Base-by-base conservation (phyloP, 1,140 invertebrate genomes). In the Akabosia matsudoensis region DNA sequence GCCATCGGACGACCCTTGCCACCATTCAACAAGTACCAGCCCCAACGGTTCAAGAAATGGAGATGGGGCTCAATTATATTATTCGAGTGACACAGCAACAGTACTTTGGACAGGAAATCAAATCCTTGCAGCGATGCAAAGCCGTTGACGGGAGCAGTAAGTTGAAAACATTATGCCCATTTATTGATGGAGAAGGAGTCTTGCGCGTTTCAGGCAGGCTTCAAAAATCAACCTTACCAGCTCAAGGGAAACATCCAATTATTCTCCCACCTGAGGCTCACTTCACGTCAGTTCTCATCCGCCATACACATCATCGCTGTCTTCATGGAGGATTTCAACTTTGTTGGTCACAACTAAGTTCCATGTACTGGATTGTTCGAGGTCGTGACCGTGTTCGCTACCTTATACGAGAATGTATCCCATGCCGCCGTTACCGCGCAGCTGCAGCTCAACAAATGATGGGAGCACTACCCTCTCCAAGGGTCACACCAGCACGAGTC, bases 151-250 rank as follows among this genome's bases (percentile, higher is more conserved):
- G 13, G 7, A 64, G 26, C 13, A 78, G 56, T n/a, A 74, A 31
- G 1, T 16, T 78, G 22, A 22, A 45, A 10, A 30, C 22, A 10
- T 77, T 86, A 16, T 82, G 81, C 30, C 85, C 84, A 22, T 84
- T 84, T 75, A 24, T 87, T n/a, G 84, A 86, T 76, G 31, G 83
- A 26, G 31, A 82, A n/a, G 82, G 82, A 13, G 70, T 85, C 24
- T 45, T 86, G 61, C 78, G 85, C 30, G 84, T 86, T 0, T 85
- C 85, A 1, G 83, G 85, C 30, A 75, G 85, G 72, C 56, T 86
- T 7, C 73, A 73, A 22, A 71, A 84, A 34, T 76, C 84, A 1
- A 64, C 70, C n/a, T 24, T 76, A 31, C 10, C 81, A 64, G 74
- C 79, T 70, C 72, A 80, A 61, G 75, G 76, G 28, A 82, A 81